A percentile compares a stretch with the other conserved stretches of the same genome.
These are phyloP conservation scores for Sericinus montela DNA, from an alignment of 2,888 invertebrate species.

Conservation along the genomic window DNA sequence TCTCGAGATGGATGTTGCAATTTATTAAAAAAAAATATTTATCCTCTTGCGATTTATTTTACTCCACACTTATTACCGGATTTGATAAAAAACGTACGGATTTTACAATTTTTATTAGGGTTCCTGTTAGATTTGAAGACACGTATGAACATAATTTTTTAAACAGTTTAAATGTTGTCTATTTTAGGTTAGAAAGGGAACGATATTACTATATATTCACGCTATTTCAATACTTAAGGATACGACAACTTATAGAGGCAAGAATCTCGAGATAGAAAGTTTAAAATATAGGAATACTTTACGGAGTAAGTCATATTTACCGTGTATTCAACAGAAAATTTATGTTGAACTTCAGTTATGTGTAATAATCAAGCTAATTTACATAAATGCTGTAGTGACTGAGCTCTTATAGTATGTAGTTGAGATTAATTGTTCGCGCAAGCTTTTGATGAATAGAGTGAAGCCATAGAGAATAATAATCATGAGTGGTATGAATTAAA, in stretches of 20 bases:
- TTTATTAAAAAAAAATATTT: conserved; percentile 3
- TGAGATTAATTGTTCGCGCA: conserved; percentile 3
- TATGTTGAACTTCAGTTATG: no score
- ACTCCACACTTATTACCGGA: neutral
- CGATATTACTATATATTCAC: no score
- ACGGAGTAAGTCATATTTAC: no score
- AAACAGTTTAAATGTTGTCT: no score
- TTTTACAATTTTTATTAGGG: neutral
- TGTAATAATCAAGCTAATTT: neutral
- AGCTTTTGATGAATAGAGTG: neutral
- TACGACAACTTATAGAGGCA: no score
- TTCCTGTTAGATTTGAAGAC: no score
- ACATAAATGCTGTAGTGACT: neutral
- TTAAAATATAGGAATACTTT: no score
- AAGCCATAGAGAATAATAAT: neutral
- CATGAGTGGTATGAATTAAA: neutral
- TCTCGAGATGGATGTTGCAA: conserved; percentile 6
- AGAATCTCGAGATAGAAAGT: no score
- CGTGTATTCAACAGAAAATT: no score
- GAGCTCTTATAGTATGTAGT: neutral
- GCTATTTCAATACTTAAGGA: no score
- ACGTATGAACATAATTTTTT: no score
- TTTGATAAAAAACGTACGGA: neutral
- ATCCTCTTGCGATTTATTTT: neutral
- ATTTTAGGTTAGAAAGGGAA: no score